phyloP scores from a whole-genome alignment of 1,140 invertebrate species.

The Medauroidea extradentata region DNA sequence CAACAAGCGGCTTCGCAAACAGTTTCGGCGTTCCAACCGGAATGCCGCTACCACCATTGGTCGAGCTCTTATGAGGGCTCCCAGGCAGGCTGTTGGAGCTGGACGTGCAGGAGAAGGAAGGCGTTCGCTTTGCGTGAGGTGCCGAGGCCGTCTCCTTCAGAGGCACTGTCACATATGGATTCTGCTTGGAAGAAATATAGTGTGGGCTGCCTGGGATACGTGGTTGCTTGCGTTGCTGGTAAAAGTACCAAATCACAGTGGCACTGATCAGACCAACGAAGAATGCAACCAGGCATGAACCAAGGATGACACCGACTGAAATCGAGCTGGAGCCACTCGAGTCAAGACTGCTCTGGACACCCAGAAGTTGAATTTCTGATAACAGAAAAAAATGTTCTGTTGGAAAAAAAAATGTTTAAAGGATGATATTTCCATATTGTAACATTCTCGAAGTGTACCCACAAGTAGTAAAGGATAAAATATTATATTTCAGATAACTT shows the following conservation, averaged over 20 bases:
- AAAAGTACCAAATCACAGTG: constrained; percentile 42
- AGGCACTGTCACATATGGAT: constrained; percentile 77
- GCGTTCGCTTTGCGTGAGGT: constrained; percentile 25
- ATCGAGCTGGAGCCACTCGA: constrained; percentile 42
- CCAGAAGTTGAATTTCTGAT: constrained; percentile 3
- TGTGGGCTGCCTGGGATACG: constrained; percentile 64
- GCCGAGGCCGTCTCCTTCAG: constrained; percentile 56
- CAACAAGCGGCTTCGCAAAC: constrained; percentile 60
- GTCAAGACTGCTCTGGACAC: constrained; percentile 37
- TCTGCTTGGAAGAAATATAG: constrained; percentile 72
- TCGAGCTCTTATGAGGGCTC: background rate
- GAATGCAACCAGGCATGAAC: constrained; percentile 49
- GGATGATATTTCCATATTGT: too few relatives aligned
- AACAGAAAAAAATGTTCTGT: constrained; percentile 2
- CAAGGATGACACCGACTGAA: constrained; percentile 51
- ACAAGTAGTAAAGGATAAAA: too few relatives aligned
- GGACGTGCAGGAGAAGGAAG: constrained; percentile 37
- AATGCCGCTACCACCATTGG: constrained; percentile 2
- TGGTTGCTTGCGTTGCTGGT: constrained; percentile 44
- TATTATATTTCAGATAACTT: too few relatives aligned
- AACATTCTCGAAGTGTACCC: too few relatives aligned
- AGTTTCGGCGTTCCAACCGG: constrained; percentile 52
- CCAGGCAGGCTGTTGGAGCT: constrained; percentile 35
- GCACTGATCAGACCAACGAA: constrained; percentile 43
- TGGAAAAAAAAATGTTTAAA: too few relatives aligned